Conservation (phyloP, 2,888 invertebrate genomes). For the Drosophila maculinotata region DNA sequence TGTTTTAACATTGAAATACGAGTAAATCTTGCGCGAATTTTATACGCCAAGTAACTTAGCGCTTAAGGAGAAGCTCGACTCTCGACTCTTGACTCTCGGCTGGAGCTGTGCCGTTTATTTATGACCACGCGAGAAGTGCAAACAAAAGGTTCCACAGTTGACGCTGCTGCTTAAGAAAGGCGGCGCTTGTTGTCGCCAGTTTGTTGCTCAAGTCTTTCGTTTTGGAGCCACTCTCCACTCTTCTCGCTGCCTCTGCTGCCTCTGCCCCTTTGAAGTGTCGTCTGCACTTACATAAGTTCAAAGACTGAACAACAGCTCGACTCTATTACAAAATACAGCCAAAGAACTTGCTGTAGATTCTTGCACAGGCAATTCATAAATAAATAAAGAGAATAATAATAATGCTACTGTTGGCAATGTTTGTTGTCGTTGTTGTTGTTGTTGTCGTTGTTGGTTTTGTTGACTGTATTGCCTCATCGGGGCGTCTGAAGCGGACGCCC, state of each 20-base stretch:
- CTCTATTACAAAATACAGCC: constrained; percentile 63
- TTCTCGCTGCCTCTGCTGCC: constrained; percentile 1
- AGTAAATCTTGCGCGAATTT: constrained; percentile 57
- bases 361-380: constrained; percentile 51
- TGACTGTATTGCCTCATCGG: constrained; percentile 64
- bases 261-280: constrained; percentile 13
- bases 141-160: constrained; percentile 47
- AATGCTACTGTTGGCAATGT: constrained; percentile 48
- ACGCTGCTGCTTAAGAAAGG: constrained; percentile 33
- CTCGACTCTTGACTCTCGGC: background rate
- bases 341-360: constrained; percentile 39
- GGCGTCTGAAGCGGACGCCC: constrained; percentile 56
- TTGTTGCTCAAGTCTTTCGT: constrained; percentile 52
- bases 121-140: constrained; percentile 56
- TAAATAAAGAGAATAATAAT: constrained; percentile 59
- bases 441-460: constrained; percentile 6
- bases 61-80: constrained; percentile 37
- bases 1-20: constrained; percentile 55
- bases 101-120: constrained; percentile 50
- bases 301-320: constrained; percentile 42
- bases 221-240: constrained; percentile 1
- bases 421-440: constrained; percentile 31
- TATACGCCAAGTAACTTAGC: constrained; percentile 44
- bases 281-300: constrained; percentile 75
- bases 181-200: constrained; percentile 30